A percentile compares a stretch with the other conserved stretches of the same genome.
Conservation (phyloP, 2,113 vertebrate species). For the Amazona vittata region DNA sequence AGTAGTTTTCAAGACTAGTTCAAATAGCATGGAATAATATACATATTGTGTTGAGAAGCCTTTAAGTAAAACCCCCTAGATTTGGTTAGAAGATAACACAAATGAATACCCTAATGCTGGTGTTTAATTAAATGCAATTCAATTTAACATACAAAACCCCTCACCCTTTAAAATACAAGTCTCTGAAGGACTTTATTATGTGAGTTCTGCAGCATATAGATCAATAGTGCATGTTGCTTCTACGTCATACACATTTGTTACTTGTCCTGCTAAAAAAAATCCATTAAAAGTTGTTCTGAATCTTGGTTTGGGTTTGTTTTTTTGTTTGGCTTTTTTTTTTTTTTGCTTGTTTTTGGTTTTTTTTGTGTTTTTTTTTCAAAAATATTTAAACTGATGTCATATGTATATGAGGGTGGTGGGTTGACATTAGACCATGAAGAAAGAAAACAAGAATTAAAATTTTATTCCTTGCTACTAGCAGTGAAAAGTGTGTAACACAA, state of each 20-base stretch:
- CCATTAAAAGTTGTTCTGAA: background rate
- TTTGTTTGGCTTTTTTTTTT: background rate
- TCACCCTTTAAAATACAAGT: background rate
- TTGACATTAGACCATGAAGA: background rate
- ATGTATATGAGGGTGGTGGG: accelerated
- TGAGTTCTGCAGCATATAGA: background rate
- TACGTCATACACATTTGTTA: background rate
- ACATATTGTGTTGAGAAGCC: background rate
- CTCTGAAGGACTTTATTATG: background rate
- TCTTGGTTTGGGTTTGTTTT: background rate
- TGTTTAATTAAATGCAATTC: background rate
- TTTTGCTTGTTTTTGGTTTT: no score
- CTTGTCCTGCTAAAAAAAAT: background rate
- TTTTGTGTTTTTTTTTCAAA: accelerated
- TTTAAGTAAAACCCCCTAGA: background rate
- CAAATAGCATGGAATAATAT: background rate
- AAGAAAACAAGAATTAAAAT: background rate
- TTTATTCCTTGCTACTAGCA: background rate
- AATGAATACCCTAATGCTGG: background rate
- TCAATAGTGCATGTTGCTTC: background rate
- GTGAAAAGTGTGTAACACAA: accelerated
- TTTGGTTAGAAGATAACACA: background rate
- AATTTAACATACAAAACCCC: background rate
- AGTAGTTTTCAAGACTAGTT: background rate
- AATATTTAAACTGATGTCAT: background rate